Conservation (phyloP, 2,888 invertebrate species). For the Criorhina ranunculi region DNA sequence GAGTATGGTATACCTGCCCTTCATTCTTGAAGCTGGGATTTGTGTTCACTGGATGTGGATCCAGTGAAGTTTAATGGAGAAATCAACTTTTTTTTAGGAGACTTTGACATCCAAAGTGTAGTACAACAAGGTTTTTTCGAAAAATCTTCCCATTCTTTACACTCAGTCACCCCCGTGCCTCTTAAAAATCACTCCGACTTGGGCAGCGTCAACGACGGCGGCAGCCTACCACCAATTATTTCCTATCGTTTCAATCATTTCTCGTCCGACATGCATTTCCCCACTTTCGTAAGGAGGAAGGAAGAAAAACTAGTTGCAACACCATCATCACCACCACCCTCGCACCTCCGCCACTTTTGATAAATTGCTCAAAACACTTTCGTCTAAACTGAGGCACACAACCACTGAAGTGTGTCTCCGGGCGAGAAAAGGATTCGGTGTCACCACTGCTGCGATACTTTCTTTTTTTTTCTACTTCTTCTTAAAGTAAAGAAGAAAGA, state of each 20-base stretch:
- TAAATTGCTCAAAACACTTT: constrained; percentile 68
- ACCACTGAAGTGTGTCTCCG: constrained; percentile 56
- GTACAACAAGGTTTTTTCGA: too few species aligned
- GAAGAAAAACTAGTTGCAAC: constrained; percentile 34
- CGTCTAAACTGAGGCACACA: constrained; percentile 39
- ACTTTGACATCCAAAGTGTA: too few species aligned
- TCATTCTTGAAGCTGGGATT: too few species aligned
- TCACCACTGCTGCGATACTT: constrained; percentile 24
- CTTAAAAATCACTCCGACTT: too few species aligned
- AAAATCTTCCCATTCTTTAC: too few species aligned
- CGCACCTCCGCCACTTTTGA: constrained; percentile 24
- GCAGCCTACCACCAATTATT: constrained; percentile 35
- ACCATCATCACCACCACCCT: neutral
- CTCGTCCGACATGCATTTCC: constrained; percentile 43
- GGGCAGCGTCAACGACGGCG: neutral
- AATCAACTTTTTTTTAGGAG: too few species aligned
- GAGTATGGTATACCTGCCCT: neutral
- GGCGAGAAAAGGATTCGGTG: constrained; percentile 67
- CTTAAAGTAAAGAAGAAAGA: constrained; percentile 1
- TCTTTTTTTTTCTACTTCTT: neutral
- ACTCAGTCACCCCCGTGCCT: too few species aligned
- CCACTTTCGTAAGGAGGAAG: constrained; percentile 16
- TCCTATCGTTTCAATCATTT: constrained; percentile 56
- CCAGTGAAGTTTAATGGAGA: too few species aligned
- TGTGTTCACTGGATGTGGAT: too few species aligned